Base-by-base conservation (phyloP, 1,140 invertebrate genomes). In the Zaprionus davidi region DNA sequence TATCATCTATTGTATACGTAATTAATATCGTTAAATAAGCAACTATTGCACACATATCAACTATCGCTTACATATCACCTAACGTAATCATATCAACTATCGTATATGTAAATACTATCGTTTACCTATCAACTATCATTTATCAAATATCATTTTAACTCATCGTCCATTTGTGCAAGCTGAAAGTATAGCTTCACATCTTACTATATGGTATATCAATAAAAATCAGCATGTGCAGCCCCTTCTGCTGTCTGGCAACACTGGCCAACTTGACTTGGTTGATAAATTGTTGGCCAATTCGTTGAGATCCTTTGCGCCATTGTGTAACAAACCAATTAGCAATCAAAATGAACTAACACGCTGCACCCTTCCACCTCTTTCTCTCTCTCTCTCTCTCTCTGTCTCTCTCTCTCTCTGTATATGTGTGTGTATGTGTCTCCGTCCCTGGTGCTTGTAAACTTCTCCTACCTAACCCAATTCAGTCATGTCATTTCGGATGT, bases 301-400 rank as follows among this genome's bases (percentile, higher is more conserved):
- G 88, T 91, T 91, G 88, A 91, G 85, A 91, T 58, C 73, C 81
- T 73, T 69, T 76, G 75, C 73, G 79, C 76, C 84, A 91, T 91
- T 91, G 88, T 91, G 90, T 91, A 91, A 88, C 88, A 91, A 91
- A 91, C 88, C 88, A 91, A 91, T 91, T 91, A 91, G 88, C 88
- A 91, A 91, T 91, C 88, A 91, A 88, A 91, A 91, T 91, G 88
- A 91, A 85, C 88, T 91, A 91, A 91, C 88, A 91, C 84, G 46
- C 69, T 74, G 64, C 67, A 65, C 71, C 38, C 26, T n/a, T 4
- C 26, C n/a, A 17, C 17, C 31, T 1, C 44, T 28, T 11, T 24
- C 26, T 2, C 9, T 41, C 20, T 24, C 22, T n/a, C 6, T 6
- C 59, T 11, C 49, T 0, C 59, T 7, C 22, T 49, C 15, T 46